Evolutionary conservation across 2,113 vertebrate species (phyloP), one percentile per base, ranked within the genome.

Genomic region (Syngnathoides biaculeatus): DNA sequence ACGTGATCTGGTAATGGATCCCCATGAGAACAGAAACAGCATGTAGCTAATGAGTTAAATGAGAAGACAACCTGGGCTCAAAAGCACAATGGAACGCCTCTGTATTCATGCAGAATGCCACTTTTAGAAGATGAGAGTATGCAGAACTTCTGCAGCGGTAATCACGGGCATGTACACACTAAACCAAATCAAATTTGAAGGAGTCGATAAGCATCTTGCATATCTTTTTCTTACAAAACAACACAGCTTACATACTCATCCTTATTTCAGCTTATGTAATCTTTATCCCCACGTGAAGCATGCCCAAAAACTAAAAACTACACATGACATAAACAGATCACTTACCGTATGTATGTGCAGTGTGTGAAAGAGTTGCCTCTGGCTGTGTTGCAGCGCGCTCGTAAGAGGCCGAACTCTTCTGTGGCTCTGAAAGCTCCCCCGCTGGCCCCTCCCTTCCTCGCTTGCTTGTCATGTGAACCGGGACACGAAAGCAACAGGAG

Each of bases 361-460:
- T 77, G 80, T 60, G 69, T 72, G 64, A 69, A 39, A 22, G 73
- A 77, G 73, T 72, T n/a, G 74, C 83, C 81, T 77, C 69, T 73
- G 73, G 76, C 71, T 67, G 84, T 79, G 83, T 84, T 67, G 71
- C 80, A 81, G 77, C 43, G 26, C 73, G 82, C 72, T 73, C 77
- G 81, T 84, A 80, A 85, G 83, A 85, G 89, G 85, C 85, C 84
- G 69, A 82, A 83, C 79, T 86, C 85, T 74, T 80, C 80, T 65
- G 77, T 71, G 70, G 69, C 82, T 78, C 72, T 79, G 75, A 73
- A 72, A 78, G 75, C 79, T 73, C 77, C 52, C 52, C 76, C 30
- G 78, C 57, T 68, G 57, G 72, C 66, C 79, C 84, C 78, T 77
- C 86, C 87, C 79, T 79, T 80, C 69, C 79, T 53, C 39, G 68